A percentile compares a stretch with the other conserved stretches of the same genome.
Evolutionary conservation across 2,797 vertebrate species (phyloP).

Genomic region (Sciurus vulgaris): DNA sequence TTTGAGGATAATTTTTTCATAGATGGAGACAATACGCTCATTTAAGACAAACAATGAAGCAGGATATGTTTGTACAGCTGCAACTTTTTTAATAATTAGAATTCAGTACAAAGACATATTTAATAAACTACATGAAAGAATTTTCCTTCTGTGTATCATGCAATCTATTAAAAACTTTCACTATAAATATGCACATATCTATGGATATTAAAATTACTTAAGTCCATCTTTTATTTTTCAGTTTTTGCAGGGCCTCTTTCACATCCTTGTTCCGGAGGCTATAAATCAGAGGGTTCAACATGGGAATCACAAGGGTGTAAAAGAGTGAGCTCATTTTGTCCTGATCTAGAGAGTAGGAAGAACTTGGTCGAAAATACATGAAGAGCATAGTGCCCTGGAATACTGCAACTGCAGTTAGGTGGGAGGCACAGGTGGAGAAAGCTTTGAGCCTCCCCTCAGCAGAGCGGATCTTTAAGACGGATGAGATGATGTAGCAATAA

Average conservation of each 20-base stretch:
- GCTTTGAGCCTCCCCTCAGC: not conserved
- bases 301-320: not conserved
- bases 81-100: not conserved
- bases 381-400: not conserved
- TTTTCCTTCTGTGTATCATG: not conserved
- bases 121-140: not conserved
- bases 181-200: no score
- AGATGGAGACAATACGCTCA: not conserved
- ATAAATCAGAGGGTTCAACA: not conserved
- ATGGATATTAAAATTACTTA: not conserved
- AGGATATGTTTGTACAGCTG: no score
- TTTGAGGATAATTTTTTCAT: not conserved
- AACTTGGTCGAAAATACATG: slow-evolving; percentile 14
- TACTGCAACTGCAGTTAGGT: not conserved
- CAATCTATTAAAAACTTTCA: not conserved
- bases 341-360: not conserved
- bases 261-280: not conserved
- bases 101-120: not conserved
- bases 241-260: not conserved
- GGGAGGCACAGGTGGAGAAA: no score
- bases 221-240: not conserved
- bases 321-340: not conserved
- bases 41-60: not conserved
- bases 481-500: no score
- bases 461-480: not conserved